phyloP scores from a whole-genome alignment of 2,113 vertebrate genomes.

The Prolemur simus region DNA sequence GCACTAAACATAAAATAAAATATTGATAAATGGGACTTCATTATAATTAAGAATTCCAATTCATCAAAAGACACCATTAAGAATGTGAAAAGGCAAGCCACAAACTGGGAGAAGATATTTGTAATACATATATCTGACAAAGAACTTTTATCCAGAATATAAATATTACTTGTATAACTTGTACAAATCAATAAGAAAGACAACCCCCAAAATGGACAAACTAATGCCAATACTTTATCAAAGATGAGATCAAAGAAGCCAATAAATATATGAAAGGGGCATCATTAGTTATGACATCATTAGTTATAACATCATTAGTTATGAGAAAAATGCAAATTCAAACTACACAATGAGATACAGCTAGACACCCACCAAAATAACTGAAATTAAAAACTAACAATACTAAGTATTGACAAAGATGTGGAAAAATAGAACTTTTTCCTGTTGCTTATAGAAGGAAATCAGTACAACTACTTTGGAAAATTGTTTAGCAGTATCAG shows the following conservation, averaged over 20 bases:
- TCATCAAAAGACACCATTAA: background rate
- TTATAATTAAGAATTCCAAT: background rate
- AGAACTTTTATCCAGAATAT: background rate
- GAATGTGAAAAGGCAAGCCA: background rate
- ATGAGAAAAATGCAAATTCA: conserved; percentile 41
- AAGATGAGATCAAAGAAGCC: background rate
- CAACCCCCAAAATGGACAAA: background rate
- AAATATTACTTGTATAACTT: background rate
- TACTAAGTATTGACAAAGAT: background rate
- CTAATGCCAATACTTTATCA: background rate
- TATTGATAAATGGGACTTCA: background rate
- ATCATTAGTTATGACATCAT: no score
- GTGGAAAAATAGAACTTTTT: background rate
- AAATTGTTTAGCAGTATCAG: background rate
- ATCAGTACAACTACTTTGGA: background rate
- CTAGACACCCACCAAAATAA: background rate
- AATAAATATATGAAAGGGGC: background rate
- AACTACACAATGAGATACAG: background rate
- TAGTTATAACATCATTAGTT: background rate
- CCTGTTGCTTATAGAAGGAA: background rate
- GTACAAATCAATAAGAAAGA: conserved; percentile 1
- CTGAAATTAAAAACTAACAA: background rate
- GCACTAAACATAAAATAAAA: background rate
- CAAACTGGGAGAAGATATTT: background rate
- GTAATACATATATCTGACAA: background rate